A percentile compares a stretch with the other conserved stretches of the same genome.
Evolutionary conservation across 2,888 invertebrate genomes (phyloP).

Genomic region (Cryptosula pallasiana): DNA sequence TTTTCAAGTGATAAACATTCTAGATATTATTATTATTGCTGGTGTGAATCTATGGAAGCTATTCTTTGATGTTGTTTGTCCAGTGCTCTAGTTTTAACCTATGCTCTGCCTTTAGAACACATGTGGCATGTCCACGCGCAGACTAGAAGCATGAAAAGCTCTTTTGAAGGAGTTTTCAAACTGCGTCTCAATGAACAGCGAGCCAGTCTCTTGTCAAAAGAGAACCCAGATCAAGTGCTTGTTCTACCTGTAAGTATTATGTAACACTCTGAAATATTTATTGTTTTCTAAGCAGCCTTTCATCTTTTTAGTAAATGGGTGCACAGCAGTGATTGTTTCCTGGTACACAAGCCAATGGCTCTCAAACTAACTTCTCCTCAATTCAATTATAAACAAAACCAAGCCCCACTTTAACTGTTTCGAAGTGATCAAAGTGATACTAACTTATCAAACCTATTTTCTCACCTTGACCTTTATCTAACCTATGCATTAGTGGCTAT

Average conservation of each 20-base stretch:
- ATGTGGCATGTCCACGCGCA: constrained; percentile 87
- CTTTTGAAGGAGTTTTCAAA: not conserved
- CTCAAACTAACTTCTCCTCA: no score
- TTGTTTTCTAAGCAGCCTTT: no score
- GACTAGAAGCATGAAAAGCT: constrained; percentile 65
- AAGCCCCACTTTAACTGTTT: no score
- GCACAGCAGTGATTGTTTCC: no score
- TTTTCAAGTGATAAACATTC: not conserved
- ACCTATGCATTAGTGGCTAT: no score
- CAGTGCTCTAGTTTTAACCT: not conserved
- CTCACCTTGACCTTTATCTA: no score
- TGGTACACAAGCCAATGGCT: no score
- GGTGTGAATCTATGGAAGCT: not conserved
- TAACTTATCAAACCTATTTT: no score
- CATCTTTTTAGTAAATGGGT: no score
- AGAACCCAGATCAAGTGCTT: not conserved
- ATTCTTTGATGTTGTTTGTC: not conserved
- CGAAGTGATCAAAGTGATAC: no score
- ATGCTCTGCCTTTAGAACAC: constrained; percentile 66
- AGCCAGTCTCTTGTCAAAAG: not conserved
- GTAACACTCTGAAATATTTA: no score
- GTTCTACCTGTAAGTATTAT: constrained; percentile 2
- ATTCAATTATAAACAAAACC: no score
- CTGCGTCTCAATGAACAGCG: not conserved
- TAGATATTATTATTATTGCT: not conserved